Evolutionary conservation across 2,797 vertebrate species (phyloP), one percentile per base, ranked within the genome.

Genomic region (Chrysocyon brachyurus): DNA sequence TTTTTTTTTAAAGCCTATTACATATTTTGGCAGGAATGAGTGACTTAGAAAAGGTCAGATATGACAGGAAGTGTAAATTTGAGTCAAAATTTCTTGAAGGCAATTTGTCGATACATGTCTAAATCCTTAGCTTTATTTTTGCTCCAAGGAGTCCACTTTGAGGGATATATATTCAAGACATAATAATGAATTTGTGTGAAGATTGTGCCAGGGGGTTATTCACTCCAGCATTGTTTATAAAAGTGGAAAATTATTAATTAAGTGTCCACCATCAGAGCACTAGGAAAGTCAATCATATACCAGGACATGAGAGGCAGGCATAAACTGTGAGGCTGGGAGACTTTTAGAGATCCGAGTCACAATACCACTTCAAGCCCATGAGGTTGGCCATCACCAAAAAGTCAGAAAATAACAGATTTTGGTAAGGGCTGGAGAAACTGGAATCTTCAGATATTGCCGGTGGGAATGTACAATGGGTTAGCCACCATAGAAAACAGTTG

Each of bases 311-410:
- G 31, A 31, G 8, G 10, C 12, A 26, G 72, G 54, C 14, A 2
- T 24, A 22, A 17, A 19, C 9, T 54, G 49, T 28, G 72, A 66
- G 52, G 40, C 54, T 28, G 85, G 28, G 46, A 16, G 22, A n/a
- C 56, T 14, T 1, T 0, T 1, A 19, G 2, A 24, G 5, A 6
- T 22, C 12, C 2, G 68, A 52, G 0, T 17, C 64, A 46, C 0
- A 0, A 0, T 1, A 12, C n/a, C 64, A 12, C 16, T 17, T 24
- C 14, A 56, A 24, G 26, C 17, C 9, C 59, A 6, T 6, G 5
- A 46, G 15, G 26, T 8, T n/a, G 64, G 12, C 46, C 17, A 7
- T 19, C 6, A 46, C 10, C 19, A 61, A 70, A 73, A 70, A 16
- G 24, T 21, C 4, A 52, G 46, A 94, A 66, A 81, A 66, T 17